Conservation (phyloP, 37 sponge, comb jelly and placozoan species). For the Beroe ovata region DNA sequence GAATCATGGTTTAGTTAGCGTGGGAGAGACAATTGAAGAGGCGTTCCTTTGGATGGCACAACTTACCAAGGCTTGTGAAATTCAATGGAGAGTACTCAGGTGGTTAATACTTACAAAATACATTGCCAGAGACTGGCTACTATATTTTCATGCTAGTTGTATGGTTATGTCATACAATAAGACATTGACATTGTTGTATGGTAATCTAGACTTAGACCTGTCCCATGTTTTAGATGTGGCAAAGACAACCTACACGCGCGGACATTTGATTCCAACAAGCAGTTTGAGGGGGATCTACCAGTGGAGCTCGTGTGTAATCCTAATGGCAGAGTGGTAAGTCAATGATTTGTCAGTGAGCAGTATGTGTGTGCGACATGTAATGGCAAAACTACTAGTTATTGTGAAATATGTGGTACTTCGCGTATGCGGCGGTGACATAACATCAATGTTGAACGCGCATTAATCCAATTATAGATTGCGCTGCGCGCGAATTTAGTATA, state of each 20-base stretch:
- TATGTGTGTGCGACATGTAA: too few species aligned
- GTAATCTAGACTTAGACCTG: too few species aligned
- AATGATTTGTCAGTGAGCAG: too few species aligned
- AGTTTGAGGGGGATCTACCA: conserved; percentile 36
- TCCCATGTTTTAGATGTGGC: conserved; percentile 27
- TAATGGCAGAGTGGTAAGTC: conserved; percentile 34
- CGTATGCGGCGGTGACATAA: too few species aligned
- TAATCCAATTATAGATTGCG: too few species aligned
- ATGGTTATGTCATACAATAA: not conserved
- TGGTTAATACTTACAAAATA: too few species aligned
- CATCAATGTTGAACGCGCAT: too few species aligned
- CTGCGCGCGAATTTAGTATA: too few species aligned
- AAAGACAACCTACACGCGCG: conserved; percentile 22
- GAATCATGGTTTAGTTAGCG: conserved; percentile 81
- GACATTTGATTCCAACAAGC: conserved; percentile 18
- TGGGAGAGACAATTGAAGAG: conserved; percentile 84
- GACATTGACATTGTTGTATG: not conserved
- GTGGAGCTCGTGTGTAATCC: conserved; percentile 58
- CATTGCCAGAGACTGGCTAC: too few species aligned
- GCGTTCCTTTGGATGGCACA: conserved; percentile 74
- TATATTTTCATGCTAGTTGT: too few species aligned
- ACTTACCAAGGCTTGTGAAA: conserved; percentile 81
- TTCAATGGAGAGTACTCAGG: conserved; percentile 74
- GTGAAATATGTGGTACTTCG: too few species aligned
- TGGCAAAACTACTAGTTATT: too few species aligned